phyloP scores from a whole-genome alignment of 1,140 invertebrate genomes.

The Bilobella aurantiaca region DNA sequence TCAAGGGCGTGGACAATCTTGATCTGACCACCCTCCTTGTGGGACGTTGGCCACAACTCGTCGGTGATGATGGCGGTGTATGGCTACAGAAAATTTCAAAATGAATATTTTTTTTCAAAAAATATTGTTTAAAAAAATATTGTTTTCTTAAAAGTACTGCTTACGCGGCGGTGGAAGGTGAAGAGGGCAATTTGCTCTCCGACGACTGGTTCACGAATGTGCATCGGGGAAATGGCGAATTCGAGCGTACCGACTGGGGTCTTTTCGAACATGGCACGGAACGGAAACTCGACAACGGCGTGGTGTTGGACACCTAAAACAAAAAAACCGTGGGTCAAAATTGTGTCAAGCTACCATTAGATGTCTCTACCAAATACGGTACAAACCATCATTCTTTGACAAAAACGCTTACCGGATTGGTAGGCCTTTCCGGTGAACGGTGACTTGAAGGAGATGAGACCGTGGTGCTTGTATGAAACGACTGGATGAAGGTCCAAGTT shows the following conservation, averaged over 20 bases:
- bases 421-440: slow-evolving; percentile 30
- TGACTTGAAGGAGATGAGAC: slow-evolving; percentile 24
- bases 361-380: neutral
- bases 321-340: no score
- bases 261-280: slow-evolving; percentile 15
- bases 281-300: slow-evolving; percentile 26
- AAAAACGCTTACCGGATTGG: slow-evolving; percentile 19
- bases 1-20: slow-evolving; percentile 19
- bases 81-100: slow-evolving; percentile 11
- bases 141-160: neutral
- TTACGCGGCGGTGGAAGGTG: slow-evolving; percentile 27
- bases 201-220: slow-evolving; percentile 18
- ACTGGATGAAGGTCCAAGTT: slow-evolving; percentile 21
- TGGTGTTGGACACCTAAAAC: slow-evolving; percentile 8
- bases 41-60: slow-evolving; percentile 29
- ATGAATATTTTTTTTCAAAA: neutral
- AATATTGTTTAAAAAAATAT: neutral
- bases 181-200: slow-evolving; percentile 25
- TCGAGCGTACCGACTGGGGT: slow-evolving; percentile 9
- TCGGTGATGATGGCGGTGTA: slow-evolving; percentile 32
- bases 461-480: slow-evolving; percentile 25
- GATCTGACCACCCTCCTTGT: slow-evolving; percentile 31
- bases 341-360: no score
- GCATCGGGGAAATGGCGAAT: slow-evolving; percentile 29
- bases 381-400: neutral